Evolutionary conservation across 2,888 invertebrate species (phyloP), one percentile per base, ranked within the genome.

Genomic region (Ochropleura leucogaster): DNA sequence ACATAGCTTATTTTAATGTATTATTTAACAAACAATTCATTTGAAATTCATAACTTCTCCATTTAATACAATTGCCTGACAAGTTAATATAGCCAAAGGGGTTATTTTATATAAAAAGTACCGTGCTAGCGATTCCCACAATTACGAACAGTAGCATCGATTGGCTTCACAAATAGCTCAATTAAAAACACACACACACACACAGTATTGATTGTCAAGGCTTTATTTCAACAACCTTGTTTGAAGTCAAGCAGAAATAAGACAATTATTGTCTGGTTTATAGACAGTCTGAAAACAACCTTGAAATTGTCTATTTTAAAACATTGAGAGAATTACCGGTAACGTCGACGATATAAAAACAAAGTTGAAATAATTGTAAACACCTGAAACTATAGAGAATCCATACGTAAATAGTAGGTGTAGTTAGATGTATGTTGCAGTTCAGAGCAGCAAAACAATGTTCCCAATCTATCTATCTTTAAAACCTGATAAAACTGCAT

Each of bases 181-280:
- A 30, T 30, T 30, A 30, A 44, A 71, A 69, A n/a, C n/a, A n/a
- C n/a, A n/a, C n/a, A n/a, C n/a, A n/a, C n/a, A n/a, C n/a, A n/a
- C n/a, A n/a, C n/a, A 53, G 30, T 55, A 53, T 72, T 64, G 59
- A 83, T 68, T 70, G 16, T 20, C 55, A 65, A 65, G 53, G 82
- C 4, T 67, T 73, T 46, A 20, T 76, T 72, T 40, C 40, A 2
- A 16, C 8, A 40, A 68, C 63, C 63, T 64, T 64, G 68, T 18
- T 44, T 55, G 14, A 57, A 59, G 44, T 69, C 47, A 67, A 59
- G 53, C 47, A 71, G 30, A 68, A 77, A 82, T 72, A 51, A 30
- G 14, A 55, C 14, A 18, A n/a, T 14, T 16, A 59, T 59, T 42
- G 51, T 63, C 51, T 20, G 16, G 14, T 42, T 49, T 62, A 40